Base-by-base conservation (phyloP, 2,888 invertebrate genomes). In the Athalia cordata region DNA sequence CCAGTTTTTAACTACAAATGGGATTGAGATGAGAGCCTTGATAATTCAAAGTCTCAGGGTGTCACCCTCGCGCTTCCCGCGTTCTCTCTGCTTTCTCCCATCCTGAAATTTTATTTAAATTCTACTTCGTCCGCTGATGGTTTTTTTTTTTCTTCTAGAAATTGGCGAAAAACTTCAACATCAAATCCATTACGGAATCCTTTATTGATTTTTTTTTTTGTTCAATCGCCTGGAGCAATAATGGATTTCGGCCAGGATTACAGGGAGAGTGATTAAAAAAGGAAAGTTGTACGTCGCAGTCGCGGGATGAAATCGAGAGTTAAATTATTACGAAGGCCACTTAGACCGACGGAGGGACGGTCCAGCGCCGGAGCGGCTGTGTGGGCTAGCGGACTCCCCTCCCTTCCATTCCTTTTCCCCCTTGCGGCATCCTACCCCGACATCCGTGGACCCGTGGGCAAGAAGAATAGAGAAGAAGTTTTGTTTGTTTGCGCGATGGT, bases 401-500 rank as follows among this genome's bases (percentile, higher is more conserved):
- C 70, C 15, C 66, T n/a, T 66, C 50, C 49, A 43, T 47, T 47
- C 55, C 57, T 7, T 70, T 70, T 45, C 59, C 57, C 59, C 59
- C 72, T 72, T 47, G n/a, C 13, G 52, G 72, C 72, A 15, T 8
- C 72, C 68, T 62, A 72, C 66, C 77, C 78, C 79, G 75, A 82
- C 78, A 78, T 78, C 76, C 77, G 76, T 80, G 80, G 81, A 77
- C 80, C 80, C 78, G 65, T 59, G 61, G 68, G 78, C 72, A 77
- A 29, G 67, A 79, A 70, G 68, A 78, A 76, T 66, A 50, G 72
- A 52, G 83, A 82, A 78, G 81, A 84, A 77, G 82, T 83, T 83
- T 82, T 85, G 87, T 88, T 87, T 87, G 87, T 87, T 88, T 87
- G 88, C 84, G 84, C 85, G 87, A 82, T 83, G 83, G 85, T 86